Evolutionary conservation across 1,140 invertebrate genomes (phyloP).

Genomic region (Aphelinus certus): DNA sequence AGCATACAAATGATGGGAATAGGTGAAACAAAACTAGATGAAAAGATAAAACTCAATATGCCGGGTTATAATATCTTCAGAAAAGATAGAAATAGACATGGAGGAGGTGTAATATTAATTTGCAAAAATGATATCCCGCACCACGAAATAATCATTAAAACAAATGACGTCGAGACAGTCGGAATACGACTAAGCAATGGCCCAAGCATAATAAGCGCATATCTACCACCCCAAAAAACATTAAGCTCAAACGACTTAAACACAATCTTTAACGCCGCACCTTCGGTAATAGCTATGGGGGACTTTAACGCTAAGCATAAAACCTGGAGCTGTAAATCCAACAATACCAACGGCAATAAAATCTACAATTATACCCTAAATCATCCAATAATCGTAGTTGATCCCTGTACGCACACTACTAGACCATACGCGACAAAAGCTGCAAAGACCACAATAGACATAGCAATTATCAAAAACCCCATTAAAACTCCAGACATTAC

Average conservation of each 20-base stretch:
- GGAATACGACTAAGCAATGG: not conserved
- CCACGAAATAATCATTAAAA: not conserved
- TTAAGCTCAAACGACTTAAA: not conserved
- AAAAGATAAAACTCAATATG: constrained; percentile 20
- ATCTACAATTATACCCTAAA: constrained; percentile 7
- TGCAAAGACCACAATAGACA: constrained; percentile 14
- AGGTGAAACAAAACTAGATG: constrained; percentile 39
- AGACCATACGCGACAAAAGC: not conserved
- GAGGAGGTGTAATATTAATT: constrained; percentile 14
- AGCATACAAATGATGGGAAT: constrained; percentile 43
- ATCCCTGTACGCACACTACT: not conserved
- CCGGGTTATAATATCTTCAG: constrained; percentile 31
- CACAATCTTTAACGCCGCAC: not conserved
- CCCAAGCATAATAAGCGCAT: not conserved
- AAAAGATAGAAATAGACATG: constrained; percentile 31
- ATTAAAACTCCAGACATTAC: not conserved
- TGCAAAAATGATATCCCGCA: not conserved
- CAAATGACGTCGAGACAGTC: not conserved
- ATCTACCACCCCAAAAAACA: constrained; percentile 4
- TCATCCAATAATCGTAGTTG: not conserved
- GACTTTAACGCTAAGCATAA: constrained; percentile 4
- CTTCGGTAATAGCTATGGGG: not conserved
- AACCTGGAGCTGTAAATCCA: not conserved
- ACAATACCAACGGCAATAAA: not conserved
- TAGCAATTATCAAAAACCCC: constrained; percentile 10